Evolutionary conservation across 2,797 vertebrate species (phyloP).

Genomic region (Momotus momota): DNA sequence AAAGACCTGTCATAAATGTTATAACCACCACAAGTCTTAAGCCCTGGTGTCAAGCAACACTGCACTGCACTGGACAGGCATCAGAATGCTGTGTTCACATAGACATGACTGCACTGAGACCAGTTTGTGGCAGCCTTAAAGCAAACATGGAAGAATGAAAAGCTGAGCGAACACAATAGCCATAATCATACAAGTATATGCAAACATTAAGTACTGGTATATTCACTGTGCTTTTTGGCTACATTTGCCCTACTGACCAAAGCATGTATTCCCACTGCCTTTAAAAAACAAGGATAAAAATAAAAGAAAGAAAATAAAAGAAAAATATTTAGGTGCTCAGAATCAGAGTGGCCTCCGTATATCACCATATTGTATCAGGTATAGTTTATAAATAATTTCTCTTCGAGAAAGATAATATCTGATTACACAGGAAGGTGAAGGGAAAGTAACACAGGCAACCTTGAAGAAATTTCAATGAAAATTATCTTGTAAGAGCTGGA

Average conservation of each 20-base stretch:
- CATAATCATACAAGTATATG: background rate
- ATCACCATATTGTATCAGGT: background rate
- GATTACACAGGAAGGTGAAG: background rate
- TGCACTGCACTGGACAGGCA: background rate
- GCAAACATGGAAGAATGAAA: background rate
- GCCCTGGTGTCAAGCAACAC: background rate
- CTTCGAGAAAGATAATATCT: background rate
- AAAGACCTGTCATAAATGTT: background rate
- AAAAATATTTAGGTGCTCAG: background rate
- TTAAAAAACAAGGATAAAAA: background rate
- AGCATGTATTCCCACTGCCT: background rate
- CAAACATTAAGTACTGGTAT: background rate
- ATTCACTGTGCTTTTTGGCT: background rate
- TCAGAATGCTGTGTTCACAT: background rate
- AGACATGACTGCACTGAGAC: background rate
- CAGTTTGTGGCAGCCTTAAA: background rate
- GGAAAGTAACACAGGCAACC: background rate
- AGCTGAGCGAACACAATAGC: background rate
- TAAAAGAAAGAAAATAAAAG: background rate
- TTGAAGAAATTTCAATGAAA: background rate
- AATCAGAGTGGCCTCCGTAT: background rate
- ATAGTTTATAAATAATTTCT: background rate
- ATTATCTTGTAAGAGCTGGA: background rate
- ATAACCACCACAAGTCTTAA: background rate
- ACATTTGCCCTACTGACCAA: background rate